These are phyloP conservation scores for Trichogramma dendrolimi DNA, from an alignment of 2,888 invertebrate genomes.

Conservation along the genomic window DNA sequence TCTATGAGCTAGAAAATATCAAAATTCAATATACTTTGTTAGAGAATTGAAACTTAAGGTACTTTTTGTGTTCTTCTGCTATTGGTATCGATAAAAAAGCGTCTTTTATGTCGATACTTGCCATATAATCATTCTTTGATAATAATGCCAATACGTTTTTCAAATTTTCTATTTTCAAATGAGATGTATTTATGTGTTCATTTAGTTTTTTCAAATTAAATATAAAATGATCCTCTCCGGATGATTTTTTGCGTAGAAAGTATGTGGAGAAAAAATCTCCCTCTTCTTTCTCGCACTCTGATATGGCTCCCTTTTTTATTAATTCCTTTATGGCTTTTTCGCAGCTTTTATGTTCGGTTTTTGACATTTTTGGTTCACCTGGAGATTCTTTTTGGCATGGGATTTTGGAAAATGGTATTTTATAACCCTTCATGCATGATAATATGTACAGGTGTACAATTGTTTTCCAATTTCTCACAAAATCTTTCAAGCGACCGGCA, in stretches of 20 bases:
- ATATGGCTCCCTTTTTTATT: not conserved
- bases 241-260: not conserved
- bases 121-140: not conserved
- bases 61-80: too few species aligned
- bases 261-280: constrained; percentile 4
- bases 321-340: not conserved
- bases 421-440: not conserved
- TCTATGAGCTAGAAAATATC: too few species aligned
- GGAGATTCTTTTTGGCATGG: not conserved
- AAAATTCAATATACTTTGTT: too few species aligned
- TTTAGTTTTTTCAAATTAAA: not conserved
- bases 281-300: not conserved
- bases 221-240: not conserved
- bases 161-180: not conserved
- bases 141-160: not conserved
- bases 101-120: too few species aligned
- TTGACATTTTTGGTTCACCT: not conserved
- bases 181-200: not conserved
- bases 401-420: not conserved
- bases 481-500: too few species aligned
- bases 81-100: too few species aligned
- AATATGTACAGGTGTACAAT: too few species aligned
- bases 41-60: too few species aligned
- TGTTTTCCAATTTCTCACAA: too few species aligned
- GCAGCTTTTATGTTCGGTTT: not conserved